phyloP scores from a whole-genome alignment of 2,797 vertebrate genomes.

The Siniperca scherzeri region DNA sequence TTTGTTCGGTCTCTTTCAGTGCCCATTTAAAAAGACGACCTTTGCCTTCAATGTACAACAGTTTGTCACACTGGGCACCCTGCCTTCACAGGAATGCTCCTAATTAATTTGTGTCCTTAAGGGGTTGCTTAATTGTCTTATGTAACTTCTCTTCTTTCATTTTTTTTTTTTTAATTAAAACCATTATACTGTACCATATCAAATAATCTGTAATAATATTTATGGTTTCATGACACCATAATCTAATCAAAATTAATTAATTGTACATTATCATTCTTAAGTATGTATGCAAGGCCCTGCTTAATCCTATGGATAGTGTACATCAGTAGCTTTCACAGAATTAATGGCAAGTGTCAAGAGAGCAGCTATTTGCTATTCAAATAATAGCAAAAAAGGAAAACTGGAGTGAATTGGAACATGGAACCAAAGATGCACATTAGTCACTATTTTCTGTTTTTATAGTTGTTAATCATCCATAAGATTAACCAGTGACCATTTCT shows the following conservation, averaged over 20 bases:
- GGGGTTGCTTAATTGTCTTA: conserved; percentile 72
- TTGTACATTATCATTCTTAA: conserved; percentile 52
- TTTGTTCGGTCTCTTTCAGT: conserved; percentile 61
- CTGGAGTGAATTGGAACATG: conserved; percentile 72
- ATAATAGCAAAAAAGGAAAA: conserved; percentile 61
- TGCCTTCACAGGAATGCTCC: conserved; percentile 76
- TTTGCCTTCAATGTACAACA: conserved; percentile 80
- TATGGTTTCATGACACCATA: conserved; percentile 57
- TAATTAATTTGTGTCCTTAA: conserved; percentile 73
- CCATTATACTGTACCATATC: conserved; percentile 74
- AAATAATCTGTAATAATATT: conserved; percentile 55
- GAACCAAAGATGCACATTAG: conserved; percentile 83
- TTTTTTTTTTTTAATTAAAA: conserved; percentile 38
- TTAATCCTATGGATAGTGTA: conserved; percentile 71
- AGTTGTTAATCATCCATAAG: conserved; percentile 61
- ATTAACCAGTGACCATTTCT: conserved; percentile 67
- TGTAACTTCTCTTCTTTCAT: conserved; percentile 42
- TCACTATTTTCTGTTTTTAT: conserved; percentile 65
- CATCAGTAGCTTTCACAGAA: conserved; percentile 53
- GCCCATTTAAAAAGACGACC: conserved; percentile 67
- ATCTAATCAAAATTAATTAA: conserved; percentile 41
- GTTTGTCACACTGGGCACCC: conserved; percentile 68
- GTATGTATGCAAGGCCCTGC: conserved; percentile 63
- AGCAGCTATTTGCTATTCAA: conserved; percentile 69
- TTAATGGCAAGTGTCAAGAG: conserved; percentile 47